These are phyloP conservation scores for Oscheius sp. DNA, from an alignment of 2,888 invertebrate species.

Conservation along the genomic window DNA sequence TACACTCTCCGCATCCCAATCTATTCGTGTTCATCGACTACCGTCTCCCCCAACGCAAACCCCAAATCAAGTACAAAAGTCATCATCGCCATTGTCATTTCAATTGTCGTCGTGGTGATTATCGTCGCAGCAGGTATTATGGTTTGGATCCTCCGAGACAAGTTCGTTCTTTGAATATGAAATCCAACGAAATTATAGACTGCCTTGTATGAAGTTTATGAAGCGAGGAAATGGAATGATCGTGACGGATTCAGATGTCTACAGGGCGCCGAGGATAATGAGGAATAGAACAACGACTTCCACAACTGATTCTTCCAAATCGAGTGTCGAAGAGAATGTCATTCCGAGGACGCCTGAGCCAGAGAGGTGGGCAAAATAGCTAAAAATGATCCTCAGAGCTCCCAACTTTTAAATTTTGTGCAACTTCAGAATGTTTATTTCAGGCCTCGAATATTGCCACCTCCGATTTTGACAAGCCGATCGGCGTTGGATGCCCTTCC, in stretches of 20 bases:
- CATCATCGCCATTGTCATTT: not conserved
- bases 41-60: not conserved
- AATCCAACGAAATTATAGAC: not conserved
- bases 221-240: not conserved
- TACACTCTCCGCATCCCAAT: not conserved
- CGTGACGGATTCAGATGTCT: not conserved
- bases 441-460: not conserved
- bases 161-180: not conserved
- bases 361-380: not conserved
- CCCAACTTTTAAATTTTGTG: no score
- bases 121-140: not conserved
- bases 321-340: not conserved
- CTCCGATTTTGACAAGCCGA: slow-evolving; percentile 8
- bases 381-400: not conserved
- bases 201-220: not conserved
- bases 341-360: not conserved
- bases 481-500: not conserved
- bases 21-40: slow-evolving; percentile 2
- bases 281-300: not conserved
- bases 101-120: not conserved
- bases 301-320: not conserved
- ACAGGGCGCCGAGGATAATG: not conserved
- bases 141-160: slow-evolving; percentile 10
- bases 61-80: not conserved
- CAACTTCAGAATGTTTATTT: no score